Base-by-base conservation (phyloP, 2,888 invertebrate genomes). In the Morpho deidamia region DNA sequence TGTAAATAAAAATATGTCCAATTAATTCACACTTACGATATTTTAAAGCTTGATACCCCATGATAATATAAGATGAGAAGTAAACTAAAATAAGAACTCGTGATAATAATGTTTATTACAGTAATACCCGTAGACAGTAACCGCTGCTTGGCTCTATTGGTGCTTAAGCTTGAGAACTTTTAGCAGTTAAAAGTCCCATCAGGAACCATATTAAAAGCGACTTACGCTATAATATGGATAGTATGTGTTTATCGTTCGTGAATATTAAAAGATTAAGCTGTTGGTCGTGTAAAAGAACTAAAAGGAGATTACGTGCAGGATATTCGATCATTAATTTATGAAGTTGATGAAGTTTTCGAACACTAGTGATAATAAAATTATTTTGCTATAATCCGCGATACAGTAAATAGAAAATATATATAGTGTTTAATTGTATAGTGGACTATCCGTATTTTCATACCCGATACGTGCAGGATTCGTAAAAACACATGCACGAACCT, bases 171-270 rank as follows among this genome's bases (percentile, higher is more conserved):
- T 51, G 39, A 45, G 42, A 55, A 48, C 32, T 49, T 54, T 42
- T 39, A 33, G 40, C 41, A 52, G 23, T 61, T 60, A 57, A 61
- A 53, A 45, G 46, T 47, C 53, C 46, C 41, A 54, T 52, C 52
- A 51, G 33, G 33, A 48, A 51, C 33, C 14, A 48, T 44, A 55
- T 44, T 23, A 11, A 41, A 43, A 49, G 34, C 42, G 9, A 8
- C 11, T n/a, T 32, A 41, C n/a, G 35, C 40, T 44, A 12, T 33
- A 40, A 44, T 14, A 48, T 33, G 41, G 46, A 42, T 51, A 39
- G 35, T 14, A 42, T 8, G 32, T n/a, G 42, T 11, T 42, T 33
- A 23, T 35, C 9, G 12, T 12, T 7, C 14, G 12, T n/a, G 37
- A 42, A 12, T 43, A 32, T 43, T 49, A 40, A 41, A 8, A 7